Evolutionary conservation across 2,113 vertebrate species (phyloP).

Genomic region (Malurus melanocephalus): DNA sequence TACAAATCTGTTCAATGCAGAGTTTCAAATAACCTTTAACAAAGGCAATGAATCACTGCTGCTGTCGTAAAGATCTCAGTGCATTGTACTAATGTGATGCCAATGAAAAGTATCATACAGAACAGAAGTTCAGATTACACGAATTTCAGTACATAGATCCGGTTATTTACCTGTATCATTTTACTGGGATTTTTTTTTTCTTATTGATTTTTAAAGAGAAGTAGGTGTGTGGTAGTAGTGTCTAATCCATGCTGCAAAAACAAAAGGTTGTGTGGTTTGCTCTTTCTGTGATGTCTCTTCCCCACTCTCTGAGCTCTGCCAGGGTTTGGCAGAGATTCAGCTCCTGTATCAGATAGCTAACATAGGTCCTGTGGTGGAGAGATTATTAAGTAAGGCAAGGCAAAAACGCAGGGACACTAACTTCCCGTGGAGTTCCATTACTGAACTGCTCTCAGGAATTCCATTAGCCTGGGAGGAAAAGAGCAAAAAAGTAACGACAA

Average conservation of each 20-base stretch:
- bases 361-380: not conserved
- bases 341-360: constrained; percentile 7
- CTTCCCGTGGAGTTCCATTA: constrained; percentile 62
- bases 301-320: not conserved
- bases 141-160: constrained; percentile 36
- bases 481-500: constrained; percentile 29
- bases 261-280: constrained; percentile 6
- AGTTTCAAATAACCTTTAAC: constrained; percentile 67
- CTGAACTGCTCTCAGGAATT: not conserved
- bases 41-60: constrained; percentile 45
- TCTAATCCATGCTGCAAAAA: not conserved
- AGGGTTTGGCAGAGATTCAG: constrained; percentile 41
- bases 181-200: constrained; percentile 15
- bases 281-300: constrained; percentile 30
- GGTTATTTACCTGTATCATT: constrained; percentile 26
- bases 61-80: constrained; percentile 42
- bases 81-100: constrained; percentile 30
- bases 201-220: constrained; percentile 57
- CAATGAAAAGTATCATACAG: constrained; percentile 46
- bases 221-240: not conserved
- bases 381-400: constrained; percentile 48
- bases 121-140: constrained; percentile 43
- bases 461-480: constrained; percentile 38
- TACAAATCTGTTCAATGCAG: constrained; percentile 37
- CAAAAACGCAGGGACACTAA: constrained; percentile 25